Evolutionary conservation across 2,888 invertebrate species (phyloP), one percentile per base, ranked within the genome.

Genomic region (Nemotelus pantherinus): DNA sequence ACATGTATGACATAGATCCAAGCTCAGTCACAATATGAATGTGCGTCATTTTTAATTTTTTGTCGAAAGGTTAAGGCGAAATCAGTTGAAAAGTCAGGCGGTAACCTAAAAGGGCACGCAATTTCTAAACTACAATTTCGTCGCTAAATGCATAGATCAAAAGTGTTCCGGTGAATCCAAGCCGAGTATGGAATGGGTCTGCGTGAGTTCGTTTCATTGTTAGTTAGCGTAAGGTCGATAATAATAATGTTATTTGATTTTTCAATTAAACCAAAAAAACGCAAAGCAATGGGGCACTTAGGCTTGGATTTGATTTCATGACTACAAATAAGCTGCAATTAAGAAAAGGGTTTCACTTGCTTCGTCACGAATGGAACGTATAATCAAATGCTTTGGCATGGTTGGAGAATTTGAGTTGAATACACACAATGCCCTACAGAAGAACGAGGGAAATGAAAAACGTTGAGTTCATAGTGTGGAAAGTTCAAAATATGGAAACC

Each of bases 1-100:
- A 67, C 67, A 25, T 48, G 67, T 67, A 67, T 67, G 67, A 67
- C 67, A 67, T 67, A 50, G 50, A 67, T 67, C 50, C 50, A n/a
- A 67, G 50, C 47, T 48, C 25, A 39, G 67, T 3, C 67, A 25
- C 39, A 5, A 25, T 47, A 25, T 47, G 6, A 50, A 43, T 48
- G 3, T 67, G 45, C 64, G 64, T 64, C 64, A 57, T 57, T 57
- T 25, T 25, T 25, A 57, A 57, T 25, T 57, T 57, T 57, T 57
- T 25, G 57, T 10, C 57, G 57, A 57, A 25, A 57, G 25, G 25
- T 25, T 25, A 50, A 50, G 10, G 10, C 50, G 10, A 10, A 6
- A 50, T 10, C n/a, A 57, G 57, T 25, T 25, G 25, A 9, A 57
- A 57, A 10, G 57, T 10, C 10, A 57, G 25, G n/a, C 10, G 10